Evolutionary conservation across 1,140 invertebrate genomes (phyloP).

Genomic region (Dreissena polymorpha): DNA sequence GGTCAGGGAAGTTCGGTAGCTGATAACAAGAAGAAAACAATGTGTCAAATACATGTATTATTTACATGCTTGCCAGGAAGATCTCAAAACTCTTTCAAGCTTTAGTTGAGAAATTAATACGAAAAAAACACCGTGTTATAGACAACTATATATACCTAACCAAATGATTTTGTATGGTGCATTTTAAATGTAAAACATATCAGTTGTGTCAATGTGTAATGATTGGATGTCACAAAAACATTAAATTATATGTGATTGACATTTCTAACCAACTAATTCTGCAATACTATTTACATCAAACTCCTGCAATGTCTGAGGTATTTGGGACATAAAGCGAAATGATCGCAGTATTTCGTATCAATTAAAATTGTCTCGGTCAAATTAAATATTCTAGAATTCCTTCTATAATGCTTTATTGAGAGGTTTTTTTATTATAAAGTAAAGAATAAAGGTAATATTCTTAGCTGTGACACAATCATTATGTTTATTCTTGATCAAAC

Average conservation of each 20-base stretch:
- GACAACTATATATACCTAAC: not conserved
- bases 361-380: slow-evolving; percentile 13
- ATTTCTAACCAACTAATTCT: too few species aligned
- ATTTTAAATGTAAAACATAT: not conserved
- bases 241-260: too few species aligned
- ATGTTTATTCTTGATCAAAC: not conserved
- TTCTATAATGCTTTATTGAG: not conserved
- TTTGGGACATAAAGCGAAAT: too few species aligned
- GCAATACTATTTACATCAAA: too few species aligned
- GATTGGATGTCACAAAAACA: too few species aligned
- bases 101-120: not conserved
- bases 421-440: not conserved
- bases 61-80: not conserved
- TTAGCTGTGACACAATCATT: not conserved
- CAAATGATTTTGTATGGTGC: not conserved
- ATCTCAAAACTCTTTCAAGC: not conserved
- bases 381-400: not conserved
- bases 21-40: slow-evolving; percentile 18
- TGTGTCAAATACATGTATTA: not conserved
- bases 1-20: slow-evolving; percentile 63
- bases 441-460: not conserved
- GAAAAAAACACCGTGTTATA: not conserved
- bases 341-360: too few species aligned
- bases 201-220: too few species aligned
- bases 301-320: too few species aligned